Evolutionary conservation across 2,113 vertebrate genomes (phyloP), one percentile per base, ranked within the genome.

Genomic region (Albula glossodonta): DNA sequence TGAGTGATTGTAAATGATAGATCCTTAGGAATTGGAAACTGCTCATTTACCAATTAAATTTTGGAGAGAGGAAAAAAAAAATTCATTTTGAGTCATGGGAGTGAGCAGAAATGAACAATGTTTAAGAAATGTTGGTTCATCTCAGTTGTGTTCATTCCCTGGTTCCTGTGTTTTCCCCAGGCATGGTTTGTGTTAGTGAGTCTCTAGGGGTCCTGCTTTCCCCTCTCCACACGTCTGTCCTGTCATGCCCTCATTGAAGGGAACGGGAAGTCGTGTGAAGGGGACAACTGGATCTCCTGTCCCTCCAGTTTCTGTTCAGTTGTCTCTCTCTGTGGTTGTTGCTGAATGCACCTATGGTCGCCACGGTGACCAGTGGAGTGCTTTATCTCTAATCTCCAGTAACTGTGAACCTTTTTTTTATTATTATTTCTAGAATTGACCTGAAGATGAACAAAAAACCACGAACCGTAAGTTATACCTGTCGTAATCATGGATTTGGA

Each of bases 401-500:
- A 74, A 19, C 51, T n/a, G 53, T 81, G 0, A 70, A 5, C 89
- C 80, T 90, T 6, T 0, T 0, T 52, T 5, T 41, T 22, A 85
- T 84, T 88, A 53, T 56, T 81, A 41, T 86, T 11, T 77, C 82
- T 95, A 99, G 98, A 96, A 99, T 99, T 94, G 98, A 99, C 96
- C 96, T 99, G 97, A 99, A 99, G 94, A 96, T 99, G 90, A 99
- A 99, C 96, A 99, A 99, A 96, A 99, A 99, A 93, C 98, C 98
- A 53, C 95, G 98, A 97, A 96, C 97, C 87, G 98, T 99, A 96
- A 99, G 98, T 98, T 22, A 31, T 31, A 48, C 4, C 53, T 31
- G 10, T 25, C 63, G 79, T 5, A 57, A 66, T 52, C 8, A 41
- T 41, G 10, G n/a, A 48, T 11, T 53, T 53, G 17, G 10, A 2